These are phyloP conservation scores for Lycodopsis pacificus DNA, from an alignment of 2,797 vertebrate genomes.

Conservation along the genomic window DNA sequence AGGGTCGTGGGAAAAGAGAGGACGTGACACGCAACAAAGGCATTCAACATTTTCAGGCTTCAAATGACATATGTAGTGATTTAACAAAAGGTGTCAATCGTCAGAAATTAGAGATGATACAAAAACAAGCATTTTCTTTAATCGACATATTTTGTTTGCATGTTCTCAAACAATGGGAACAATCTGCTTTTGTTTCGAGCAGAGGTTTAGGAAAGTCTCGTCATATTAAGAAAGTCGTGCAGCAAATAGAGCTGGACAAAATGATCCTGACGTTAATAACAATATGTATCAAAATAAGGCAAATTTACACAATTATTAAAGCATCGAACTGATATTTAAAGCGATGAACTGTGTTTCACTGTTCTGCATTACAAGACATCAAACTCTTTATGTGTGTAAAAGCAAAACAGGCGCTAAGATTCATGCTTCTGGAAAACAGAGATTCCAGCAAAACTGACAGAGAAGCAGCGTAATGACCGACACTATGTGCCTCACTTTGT, in stretches of 20 bases:
- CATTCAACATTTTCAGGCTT: neutral
- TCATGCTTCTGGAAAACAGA: neutral
- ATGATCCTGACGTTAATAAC: neutral
- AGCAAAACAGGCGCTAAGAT: neutral
- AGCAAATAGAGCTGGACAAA: neutral
- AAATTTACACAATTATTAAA: neutral
- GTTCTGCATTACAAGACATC: neutral
- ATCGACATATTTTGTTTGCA: neutral
- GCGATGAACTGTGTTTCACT: neutral
- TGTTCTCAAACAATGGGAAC: conserved; percentile 2
- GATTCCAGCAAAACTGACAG: neutral
- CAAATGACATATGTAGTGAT: neutral
- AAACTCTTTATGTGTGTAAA: neutral
- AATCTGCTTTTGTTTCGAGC: neutral
- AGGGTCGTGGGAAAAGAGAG: neutral
- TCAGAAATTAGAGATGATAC: neutral
- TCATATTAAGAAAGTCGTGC: neutral
- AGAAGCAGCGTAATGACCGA: neutral
- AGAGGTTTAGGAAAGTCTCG: neutral
- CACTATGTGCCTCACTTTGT: neutral
- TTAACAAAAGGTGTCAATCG: neutral
- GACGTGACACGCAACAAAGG: neutral
- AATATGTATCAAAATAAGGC: neutral
- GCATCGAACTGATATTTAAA: neutral
- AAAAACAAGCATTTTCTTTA: neutral